Evolutionary conservation across 2,888 invertebrate genomes (phyloP), one percentile per base, ranked within the genome.

Genomic region (Cheilosia pagana): DNA sequence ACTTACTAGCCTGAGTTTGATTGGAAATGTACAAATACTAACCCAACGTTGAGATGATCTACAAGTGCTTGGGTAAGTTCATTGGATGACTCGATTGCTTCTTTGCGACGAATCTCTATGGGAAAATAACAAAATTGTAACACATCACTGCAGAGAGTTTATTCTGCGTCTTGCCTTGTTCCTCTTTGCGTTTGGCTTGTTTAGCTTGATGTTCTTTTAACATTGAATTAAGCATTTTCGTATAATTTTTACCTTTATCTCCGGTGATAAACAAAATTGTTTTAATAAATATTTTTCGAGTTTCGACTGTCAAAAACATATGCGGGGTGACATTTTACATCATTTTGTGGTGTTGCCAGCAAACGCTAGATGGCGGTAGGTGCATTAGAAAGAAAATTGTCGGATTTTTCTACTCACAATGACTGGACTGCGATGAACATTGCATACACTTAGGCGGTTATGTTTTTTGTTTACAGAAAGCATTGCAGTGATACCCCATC

Each of bases 1-100:
- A 8, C 23, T 8, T 53, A 8, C 23, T 6, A 19, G 1, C 14
- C 14, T 39, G 23, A 7, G 5, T 19, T 52, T 63, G 7, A 25
- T 2, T n/a, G 14, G 6, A 4, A 14, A 14, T 14, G 6, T 45
- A 16, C 70, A 93, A 93, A 98, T 45, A 19, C 72, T 92, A 93
- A 98, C 98, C 99, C 98, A 88, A 98, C 97, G 94, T 99, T 99
- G 23, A 99, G 93, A 91, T 99, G 98, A 92, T 99, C 99, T 0
- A 99, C 99, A 39, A 99, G 93, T 39, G 98, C 95, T 91, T 98
- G 97, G 0, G 99, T 98, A 86, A 99, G 93, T 89, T 97, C 96
- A 91, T 97, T 98, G 1, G 99, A 98, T 68, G 99, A 96, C 87
- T 95, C 95, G 79, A 99, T 95, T 21, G 99, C 98, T 92, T 98